Evolutionary conservation across 2,113 vertebrate genomes (phyloP), one percentile per base, ranked within the genome.

Genomic region (Cyanoramphus novaezelandiae): DNA sequence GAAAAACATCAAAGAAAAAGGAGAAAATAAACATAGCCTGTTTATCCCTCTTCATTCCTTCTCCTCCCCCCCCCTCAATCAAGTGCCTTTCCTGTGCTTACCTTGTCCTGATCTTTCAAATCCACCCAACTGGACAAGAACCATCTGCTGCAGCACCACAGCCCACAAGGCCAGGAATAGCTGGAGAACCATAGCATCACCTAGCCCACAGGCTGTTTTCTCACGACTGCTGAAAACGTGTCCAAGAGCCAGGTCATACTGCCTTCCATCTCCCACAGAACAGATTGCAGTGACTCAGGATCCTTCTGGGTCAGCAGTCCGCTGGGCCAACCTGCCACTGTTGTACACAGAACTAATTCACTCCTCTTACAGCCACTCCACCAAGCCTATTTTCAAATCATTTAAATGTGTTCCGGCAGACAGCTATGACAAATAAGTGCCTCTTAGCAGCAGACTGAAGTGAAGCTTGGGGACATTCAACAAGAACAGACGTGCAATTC

Each of bases 211-310:
- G 77, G 62, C 90, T 94, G 93, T 95, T 96, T 93, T 97, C 88
- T 97, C 96, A 97, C 31, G 74, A 96, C 86, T 96, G 62, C 80
- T 92, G 92, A 96, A 96, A 96, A 93, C 0, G 33, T 85, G 72
- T 82, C 95, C 86, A 92, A 94, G 72, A 95, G 95, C 80, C 90
- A 96, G 96, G 96, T 96, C 95, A 95, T 72, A 17, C 57, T 96
- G 95, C 90, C 83, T 95, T 93, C 90, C 76, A 78, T 92, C 95
- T 96, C 95, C 95, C 93, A 96, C 96, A 95, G 95, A 97, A 96
- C 95, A 97, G 95, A 96, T 87, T 97, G 95, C 23, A 52, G 62
- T 97, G 95, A 97, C 88, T 93, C 95, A 97, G 88, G 86, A 96
- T 95, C 69, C 74, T 94, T 90, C 77, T 94, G 77, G 95, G 93